Percentiles rank a stretch among this genome's conserved stretches.
Evolutionary conservation across 2,113 vertebrate species (phyloP).

Genomic region (Gracilinanus agilis): DNA sequence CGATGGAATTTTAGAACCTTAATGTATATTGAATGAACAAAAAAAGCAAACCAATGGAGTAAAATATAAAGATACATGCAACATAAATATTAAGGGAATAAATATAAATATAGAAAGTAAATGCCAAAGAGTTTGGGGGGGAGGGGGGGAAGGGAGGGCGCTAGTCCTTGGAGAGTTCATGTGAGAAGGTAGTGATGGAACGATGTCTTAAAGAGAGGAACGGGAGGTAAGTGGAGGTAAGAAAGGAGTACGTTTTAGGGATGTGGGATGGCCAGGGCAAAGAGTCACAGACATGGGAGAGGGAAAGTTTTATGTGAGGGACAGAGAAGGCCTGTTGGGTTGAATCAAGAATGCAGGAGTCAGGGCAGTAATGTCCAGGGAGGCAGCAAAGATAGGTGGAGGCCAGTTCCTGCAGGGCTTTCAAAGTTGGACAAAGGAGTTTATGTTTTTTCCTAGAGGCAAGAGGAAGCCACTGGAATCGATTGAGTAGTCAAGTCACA

Average conservation of each 20-base stretch:
- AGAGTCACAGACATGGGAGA: not conserved
- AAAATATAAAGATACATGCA: not conserved
- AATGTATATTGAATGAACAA: not conserved
- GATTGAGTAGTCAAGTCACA: not conserved
- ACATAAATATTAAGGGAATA: not conserved
- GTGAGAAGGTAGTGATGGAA: not conserved
- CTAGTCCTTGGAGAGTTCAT: not conserved
- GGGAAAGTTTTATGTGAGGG: not conserved
- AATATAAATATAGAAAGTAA: not conserved
- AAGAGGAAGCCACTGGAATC: not conserved
- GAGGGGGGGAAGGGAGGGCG: not conserved
- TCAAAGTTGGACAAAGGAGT: not conserved
- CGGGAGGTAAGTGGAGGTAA: too few relatives aligned
- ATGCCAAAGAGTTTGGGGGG: not conserved
- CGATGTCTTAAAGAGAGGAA: not conserved
- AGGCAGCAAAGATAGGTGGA: not conserved
- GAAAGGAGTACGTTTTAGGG: not conserved
- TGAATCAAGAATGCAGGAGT: not conserved
- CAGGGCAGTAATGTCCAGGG: not conserved
- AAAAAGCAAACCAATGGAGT: not conserved
- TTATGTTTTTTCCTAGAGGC: not conserved
- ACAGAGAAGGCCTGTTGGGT: not conserved
- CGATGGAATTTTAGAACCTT: not conserved
- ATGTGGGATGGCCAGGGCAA: not conserved
- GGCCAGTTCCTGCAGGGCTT: not conserved